Percentiles rank a stretch among this genome's conserved stretches.
Conservation (phyloP, 2,888 invertebrate genomes). For the Drosophila leonis region DNA sequence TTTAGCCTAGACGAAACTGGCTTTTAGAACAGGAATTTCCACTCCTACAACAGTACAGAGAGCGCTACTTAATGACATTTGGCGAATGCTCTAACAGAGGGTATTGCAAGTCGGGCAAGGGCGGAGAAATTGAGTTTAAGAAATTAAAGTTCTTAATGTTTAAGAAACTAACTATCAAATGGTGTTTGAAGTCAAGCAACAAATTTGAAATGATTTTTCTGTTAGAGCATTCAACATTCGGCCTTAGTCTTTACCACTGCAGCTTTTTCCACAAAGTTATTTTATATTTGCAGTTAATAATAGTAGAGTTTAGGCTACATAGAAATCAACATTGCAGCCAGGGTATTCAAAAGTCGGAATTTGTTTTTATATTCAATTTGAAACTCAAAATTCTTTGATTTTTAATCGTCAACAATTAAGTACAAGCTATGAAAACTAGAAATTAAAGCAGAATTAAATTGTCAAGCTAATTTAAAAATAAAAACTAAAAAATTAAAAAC, state of each 20-base stretch:
- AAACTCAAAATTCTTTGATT: conserved; percentile 59
- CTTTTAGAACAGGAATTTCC: conserved; percentile 84
- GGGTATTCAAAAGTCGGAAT: not conserved
- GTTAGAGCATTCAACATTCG: too few species aligned
- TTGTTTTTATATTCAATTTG: not conserved
- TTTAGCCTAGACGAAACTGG: conserved; percentile 61
- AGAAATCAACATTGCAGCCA: not conserved
- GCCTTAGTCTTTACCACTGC: too few species aligned
- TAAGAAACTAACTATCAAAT: not conserved
- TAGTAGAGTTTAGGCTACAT: too few species aligned
- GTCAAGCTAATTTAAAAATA: not conserved
- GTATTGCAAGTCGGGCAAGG: not conserved
- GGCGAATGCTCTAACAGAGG: not conserved
- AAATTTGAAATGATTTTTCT: too few species aligned
- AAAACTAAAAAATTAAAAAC: not conserved
- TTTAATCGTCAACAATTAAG: conserved; percentile 80
- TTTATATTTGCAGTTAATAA: too few species aligned
- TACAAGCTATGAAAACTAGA: conserved; percentile 22
- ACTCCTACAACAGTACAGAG: conserved; percentile 79
- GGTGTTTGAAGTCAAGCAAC: not conserved
- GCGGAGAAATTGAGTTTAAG: not conserved
- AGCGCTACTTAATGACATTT: conserved; percentile 51
- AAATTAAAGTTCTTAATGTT: not conserved
- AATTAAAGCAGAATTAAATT: conserved; percentile 1
- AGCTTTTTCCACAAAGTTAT: too few species aligned